phyloP scores from a whole-genome alignment of 2,888 invertebrate genomes.

The Lobophora halterata region DNA sequence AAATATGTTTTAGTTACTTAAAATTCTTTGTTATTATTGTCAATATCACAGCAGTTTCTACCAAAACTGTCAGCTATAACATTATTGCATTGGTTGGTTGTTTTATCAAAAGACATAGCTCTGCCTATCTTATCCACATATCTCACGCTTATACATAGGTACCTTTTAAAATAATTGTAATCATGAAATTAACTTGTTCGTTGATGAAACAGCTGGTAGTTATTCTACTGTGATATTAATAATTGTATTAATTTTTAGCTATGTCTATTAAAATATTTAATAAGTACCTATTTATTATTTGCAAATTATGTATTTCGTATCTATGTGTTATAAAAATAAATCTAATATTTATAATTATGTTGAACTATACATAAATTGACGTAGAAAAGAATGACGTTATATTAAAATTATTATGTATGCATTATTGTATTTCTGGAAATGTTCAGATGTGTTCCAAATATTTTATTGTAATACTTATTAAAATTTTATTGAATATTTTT shows the following conservation, averaged over 20 bases:
- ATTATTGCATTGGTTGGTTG: slow-evolving; percentile 11
- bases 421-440: slow-evolving; percentile 43
- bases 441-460: slow-evolving; percentile 76
- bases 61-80: slow-evolving; percentile 58
- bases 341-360: slow-evolving; percentile 17
- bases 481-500: slow-evolving; percentile 56
- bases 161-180: too few relatives aligned
- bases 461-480: slow-evolving; percentile 64
- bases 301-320: slow-evolving; percentile 68
- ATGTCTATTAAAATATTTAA: too few relatives aligned
- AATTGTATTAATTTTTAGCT: slow-evolving; percentile 73
- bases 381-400: slow-evolving; percentile 65
- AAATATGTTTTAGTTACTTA: slow-evolving; percentile 55
- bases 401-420: slow-evolving; percentile 55
- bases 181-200: slow-evolving; percentile 10
- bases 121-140: background rate
- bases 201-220: slow-evolving; percentile 62
- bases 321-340: slow-evolving; percentile 38
- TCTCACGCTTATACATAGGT: background rate
- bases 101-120: background rate
- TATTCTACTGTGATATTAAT: slow-evolving; percentile 79
- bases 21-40: slow-evolving; percentile 49
- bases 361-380: slow-evolving; percentile 36
- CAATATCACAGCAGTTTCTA: slow-evolving; percentile 78
- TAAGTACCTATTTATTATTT: slow-evolving; percentile 75